Conservation (phyloP, 2,797 vertebrate genomes). For the Tragelaphus eurycerus region DNA sequence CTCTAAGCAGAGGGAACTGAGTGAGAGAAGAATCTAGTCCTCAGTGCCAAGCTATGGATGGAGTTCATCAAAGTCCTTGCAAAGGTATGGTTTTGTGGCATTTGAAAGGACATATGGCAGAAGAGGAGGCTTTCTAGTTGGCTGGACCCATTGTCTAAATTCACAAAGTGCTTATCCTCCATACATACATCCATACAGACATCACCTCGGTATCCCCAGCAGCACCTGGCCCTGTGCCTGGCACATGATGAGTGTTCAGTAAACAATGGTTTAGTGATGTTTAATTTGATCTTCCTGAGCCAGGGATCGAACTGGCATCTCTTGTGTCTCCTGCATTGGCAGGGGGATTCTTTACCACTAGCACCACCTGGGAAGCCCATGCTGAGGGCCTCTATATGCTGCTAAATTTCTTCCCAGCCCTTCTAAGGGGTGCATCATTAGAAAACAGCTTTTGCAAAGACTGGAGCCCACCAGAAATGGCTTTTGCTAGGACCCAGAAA, state of each 20-base stretch:
- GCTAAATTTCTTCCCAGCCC: background rate
- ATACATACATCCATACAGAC: no score
- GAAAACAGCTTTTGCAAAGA: background rate
- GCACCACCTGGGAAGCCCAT: background rate
- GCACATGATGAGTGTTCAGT: background rate
- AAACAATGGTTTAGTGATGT: background rate
- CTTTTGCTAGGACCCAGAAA: background rate
- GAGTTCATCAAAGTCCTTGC: background rate
- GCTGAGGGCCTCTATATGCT: background rate
- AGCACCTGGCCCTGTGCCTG: background rate
- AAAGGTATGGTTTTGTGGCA: background rate
- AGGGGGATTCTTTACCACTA: background rate
- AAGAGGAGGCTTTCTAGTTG: background rate
- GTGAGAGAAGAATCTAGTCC: background rate
- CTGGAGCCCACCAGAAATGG: background rate
- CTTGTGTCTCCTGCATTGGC: background rate
- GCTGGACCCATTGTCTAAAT: background rate
- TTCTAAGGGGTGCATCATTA: background rate
- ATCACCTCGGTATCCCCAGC: background rate
- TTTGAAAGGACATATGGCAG: accelerated
- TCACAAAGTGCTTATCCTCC: background rate
- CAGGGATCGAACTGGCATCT: background rate
- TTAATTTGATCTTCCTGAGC: background rate
- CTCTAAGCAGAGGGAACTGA: background rate
- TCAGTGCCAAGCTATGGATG: background rate